Evolutionary conservation across 1,140 invertebrate genomes (phyloP), one percentile per base, ranked within the genome.

Genomic region (Drosophila asahinai): DNA sequence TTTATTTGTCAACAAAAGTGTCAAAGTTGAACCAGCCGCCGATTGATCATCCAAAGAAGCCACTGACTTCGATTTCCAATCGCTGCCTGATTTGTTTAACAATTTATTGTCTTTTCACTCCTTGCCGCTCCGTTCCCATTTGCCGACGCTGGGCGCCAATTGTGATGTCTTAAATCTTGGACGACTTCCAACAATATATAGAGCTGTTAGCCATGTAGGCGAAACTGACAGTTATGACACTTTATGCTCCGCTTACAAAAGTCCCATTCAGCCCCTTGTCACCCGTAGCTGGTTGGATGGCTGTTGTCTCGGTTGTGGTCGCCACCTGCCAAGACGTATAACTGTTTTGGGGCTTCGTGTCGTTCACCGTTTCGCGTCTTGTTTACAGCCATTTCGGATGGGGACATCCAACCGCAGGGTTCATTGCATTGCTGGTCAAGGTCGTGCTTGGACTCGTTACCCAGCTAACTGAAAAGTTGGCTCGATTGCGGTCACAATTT

Each of bases 381-480:
- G 51, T 51, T 67, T 58, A 60, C 25, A 52, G 33, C 58, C 49
- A 47, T 11, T 70, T 70, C 25, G 55, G 36, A 27, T 57, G 27
- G 58, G 47, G 15, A 57, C 54, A 40, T 57, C 54, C 54, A 52
- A 68, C 54, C 58, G 22, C 64, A 73, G 84, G 66, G 86, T 90
- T 89, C 81, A 90, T 73, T 90, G 74, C 74, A 81, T 89, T 78
- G 43, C 70, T 84, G 84, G 86, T 84, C 84, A 89, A 89, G 84
- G 84, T 81, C 86, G 81, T 63, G 30, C 54, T 74, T 74, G 54
- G 62, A 51, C 67, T 79, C 55, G 67, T 77, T 80, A 71, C 42
- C 64, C 59, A 83, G 65, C 63, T 68, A 61, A 58, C 65, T 89
- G 77, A 73, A 74, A 81, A 83, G 52, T 62, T 77, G 77, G 58